Evolutionary conservation across 23 tunicate species (phyloP).

Genomic region (Diplosoma virens): DNA sequence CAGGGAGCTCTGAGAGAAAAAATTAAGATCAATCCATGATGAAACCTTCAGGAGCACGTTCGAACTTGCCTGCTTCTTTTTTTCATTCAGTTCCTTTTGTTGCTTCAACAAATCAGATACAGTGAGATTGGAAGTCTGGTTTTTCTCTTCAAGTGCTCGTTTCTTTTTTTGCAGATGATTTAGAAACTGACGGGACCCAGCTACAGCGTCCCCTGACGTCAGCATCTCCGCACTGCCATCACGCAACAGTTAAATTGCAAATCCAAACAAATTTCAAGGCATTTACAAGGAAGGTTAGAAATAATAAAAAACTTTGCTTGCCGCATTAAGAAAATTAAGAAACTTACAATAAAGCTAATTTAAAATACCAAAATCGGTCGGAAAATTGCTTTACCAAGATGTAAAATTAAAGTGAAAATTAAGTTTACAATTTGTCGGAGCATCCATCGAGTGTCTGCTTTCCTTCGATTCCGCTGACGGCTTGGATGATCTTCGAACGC

Average conservation of each 20-base stretch:
- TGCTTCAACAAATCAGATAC: conserved; percentile 54
- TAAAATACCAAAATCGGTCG: neutral
- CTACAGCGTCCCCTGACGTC: conserved; percentile 67
- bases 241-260: neutral
- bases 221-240: conserved; percentile 66
- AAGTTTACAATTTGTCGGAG: conserved; percentile 66
- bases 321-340: neutral
- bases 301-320: too few species aligned
- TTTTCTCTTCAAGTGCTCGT: conserved; percentile 8
- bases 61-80: neutral
- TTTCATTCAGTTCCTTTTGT: conserved; percentile 31
- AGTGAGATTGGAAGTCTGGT: neutral
- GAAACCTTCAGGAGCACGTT: too few species aligned
- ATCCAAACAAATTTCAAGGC: neutral
- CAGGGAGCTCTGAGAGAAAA: too few species aligned
- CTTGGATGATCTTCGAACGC: conserved; percentile 68
- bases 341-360: neutral
- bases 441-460: conserved; percentile 77
- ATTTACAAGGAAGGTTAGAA: neutral
- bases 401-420: too few species aligned
- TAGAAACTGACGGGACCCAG: conserved; percentile 78
- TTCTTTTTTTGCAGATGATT: conserved; percentile 71
- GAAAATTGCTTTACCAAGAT: neutral
- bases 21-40: too few species aligned
- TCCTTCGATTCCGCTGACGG: conserved; percentile 67